Conservation (phyloP, 2,113 vertebrate species). For the Rhineura floridana region DNA sequence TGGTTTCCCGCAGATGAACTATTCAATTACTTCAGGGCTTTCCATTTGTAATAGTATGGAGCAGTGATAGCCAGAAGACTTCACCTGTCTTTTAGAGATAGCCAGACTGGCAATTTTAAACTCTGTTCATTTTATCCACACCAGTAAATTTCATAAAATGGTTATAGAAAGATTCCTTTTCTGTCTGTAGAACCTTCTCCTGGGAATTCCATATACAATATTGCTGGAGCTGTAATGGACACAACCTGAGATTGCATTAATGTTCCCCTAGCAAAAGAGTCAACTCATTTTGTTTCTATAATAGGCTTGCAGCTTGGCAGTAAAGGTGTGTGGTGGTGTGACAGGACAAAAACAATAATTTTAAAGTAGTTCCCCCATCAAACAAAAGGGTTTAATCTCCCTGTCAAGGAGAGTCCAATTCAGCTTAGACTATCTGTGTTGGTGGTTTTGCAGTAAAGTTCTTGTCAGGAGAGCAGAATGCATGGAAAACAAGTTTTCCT, state of each 20-base stretch:
- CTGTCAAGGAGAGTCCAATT: constrained; percentile 47
- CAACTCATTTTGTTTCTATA: constrained; percentile 72
- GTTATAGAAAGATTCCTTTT: constrained; percentile 71
- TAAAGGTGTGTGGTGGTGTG: constrained; percentile 64
- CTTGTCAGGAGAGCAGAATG: constrained; percentile 54
- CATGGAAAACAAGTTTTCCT: constrained; percentile 50
- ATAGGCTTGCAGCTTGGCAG: constrained; percentile 67
- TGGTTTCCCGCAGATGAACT: constrained; percentile 69
- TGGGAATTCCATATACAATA: constrained; percentile 70
- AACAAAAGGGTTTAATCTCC: constrained; percentile 65
- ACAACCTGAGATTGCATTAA: constrained; percentile 75
- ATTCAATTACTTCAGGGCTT: constrained; percentile 75
- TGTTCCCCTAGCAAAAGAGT: constrained; percentile 72
- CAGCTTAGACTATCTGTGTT: constrained; percentile 4
- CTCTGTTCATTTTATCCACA: constrained; percentile 74
- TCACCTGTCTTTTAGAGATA: constrained; percentile 75
- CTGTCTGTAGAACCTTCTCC: constrained; percentile 70
- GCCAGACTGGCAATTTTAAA: constrained; percentile 72
- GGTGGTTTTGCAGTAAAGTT: constrained; percentile 49
- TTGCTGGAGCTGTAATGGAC: constrained; percentile 72
- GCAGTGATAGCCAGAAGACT: constrained; percentile 72
- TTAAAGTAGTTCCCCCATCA: constrained; percentile 49
- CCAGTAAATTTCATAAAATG: constrained; percentile 75
- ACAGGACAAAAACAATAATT: constrained; percentile 67
- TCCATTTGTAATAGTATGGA: constrained; percentile 71